Conservation (phyloP, 2,113 vertebrate genomes). For the Raphicerus campestris region DNA sequence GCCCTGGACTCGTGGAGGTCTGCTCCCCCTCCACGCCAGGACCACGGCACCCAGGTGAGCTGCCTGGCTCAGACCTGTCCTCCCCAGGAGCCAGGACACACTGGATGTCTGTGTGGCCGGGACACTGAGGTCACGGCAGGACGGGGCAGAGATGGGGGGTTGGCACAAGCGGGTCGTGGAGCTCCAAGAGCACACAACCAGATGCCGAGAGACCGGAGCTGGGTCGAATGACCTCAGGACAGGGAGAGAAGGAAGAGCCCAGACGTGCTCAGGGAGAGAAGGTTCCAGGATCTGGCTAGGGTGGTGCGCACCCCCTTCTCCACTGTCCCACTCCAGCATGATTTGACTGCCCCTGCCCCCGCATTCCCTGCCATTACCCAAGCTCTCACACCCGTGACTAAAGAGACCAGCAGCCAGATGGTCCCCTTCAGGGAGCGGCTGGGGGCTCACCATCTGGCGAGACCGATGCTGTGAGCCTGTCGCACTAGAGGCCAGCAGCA, state of each 20-base stretch:
- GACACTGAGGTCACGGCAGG: background rate
- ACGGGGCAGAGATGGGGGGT: background rate
- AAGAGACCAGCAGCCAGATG: conserved; percentile 40
- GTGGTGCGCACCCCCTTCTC: background rate
- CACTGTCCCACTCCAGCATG: background rate
- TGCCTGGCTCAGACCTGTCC: background rate
- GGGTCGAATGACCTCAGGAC: background rate
- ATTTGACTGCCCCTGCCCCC: background rate
- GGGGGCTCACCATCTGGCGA: conserved; percentile 44
- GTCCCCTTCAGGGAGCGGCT: background rate
- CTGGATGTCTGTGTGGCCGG: background rate
- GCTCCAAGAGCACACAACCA: background rate
- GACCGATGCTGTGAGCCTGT: conserved; percentile 30
- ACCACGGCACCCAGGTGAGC: background rate
- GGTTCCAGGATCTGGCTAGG: background rate
- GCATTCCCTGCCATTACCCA: background rate
- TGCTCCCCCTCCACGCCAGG: background rate
- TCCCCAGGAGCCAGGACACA: background rate
- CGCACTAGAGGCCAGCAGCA: background rate
- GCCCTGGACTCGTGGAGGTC: background rate
- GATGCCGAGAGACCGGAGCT: background rate
- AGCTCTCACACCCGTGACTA: conserved; percentile 23
- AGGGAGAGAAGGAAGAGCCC: background rate
- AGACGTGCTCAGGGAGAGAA: background rate
- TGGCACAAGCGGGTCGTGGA: background rate